Conservation (phyloP, 1,140 invertebrate genomes). For the Thaumetopoea pityocampa region DNA sequence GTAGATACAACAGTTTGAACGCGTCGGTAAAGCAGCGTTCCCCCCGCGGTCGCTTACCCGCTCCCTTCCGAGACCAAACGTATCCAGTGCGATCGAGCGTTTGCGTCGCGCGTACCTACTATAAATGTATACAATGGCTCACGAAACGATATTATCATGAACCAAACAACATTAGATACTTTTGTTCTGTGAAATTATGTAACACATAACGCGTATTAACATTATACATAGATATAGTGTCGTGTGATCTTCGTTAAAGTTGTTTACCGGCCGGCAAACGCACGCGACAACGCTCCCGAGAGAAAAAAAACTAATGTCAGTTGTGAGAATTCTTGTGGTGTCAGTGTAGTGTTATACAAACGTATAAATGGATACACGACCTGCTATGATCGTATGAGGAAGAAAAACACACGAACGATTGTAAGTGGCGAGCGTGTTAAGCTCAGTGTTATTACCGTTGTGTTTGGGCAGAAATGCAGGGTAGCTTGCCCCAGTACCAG, state of each 20-base stretch:
- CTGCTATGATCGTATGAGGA: slow-evolving; percentile 73
- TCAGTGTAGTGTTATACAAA: slow-evolving; percentile 67
- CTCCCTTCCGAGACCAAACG: slow-evolving; percentile 35
- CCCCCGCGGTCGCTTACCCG: slow-evolving; percentile 38
- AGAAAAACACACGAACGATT: slow-evolving; percentile 69
- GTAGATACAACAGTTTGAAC: slow-evolving; percentile 39
- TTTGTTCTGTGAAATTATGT: slow-evolving; percentile 71
- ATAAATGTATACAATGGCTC: slow-evolving; percentile 38
- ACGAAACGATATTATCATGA: slow-evolving; percentile 59
- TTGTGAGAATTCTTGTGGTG: slow-evolving; percentile 54
- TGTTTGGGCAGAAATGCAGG: slow-evolving; percentile 55
- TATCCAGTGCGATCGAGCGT: slow-evolving; percentile 64
- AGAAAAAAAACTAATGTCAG: slow-evolving; percentile 68
- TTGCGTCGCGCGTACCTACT: slow-evolving; percentile 41
- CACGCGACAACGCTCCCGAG: slow-evolving; percentile 54
- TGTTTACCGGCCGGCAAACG: slow-evolving; percentile 54
- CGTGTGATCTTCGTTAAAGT: slow-evolving; percentile 20
- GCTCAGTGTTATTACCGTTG: slow-evolving; percentile 54
- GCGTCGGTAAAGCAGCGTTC: slow-evolving; percentile 44
- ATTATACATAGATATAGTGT: slow-evolving; percentile 16
- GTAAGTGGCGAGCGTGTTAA: slow-evolving; percentile 54
- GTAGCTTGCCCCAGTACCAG: slow-evolving; percentile 50
- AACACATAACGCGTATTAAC: slow-evolving; percentile 40
- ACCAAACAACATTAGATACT: slow-evolving; percentile 45
- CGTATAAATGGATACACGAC: slow-evolving; percentile 70